Evolutionary conservation across 2,797 vertebrate species (phyloP).

Genomic region (Gephyroberyx darwinii): DNA sequence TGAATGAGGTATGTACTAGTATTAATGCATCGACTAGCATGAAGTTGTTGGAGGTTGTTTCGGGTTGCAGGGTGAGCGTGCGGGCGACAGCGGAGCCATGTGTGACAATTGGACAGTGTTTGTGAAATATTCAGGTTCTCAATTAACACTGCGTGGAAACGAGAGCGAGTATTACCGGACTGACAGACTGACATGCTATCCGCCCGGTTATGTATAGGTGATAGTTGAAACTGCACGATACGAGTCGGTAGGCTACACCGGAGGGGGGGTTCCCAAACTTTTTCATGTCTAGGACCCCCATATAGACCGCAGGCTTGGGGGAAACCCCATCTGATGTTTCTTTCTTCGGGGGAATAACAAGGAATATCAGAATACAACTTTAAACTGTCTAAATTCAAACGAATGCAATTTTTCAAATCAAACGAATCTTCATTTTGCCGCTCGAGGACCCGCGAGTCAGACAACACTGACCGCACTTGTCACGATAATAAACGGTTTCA

Average conservation of each 20-base stretch:
- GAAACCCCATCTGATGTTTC: not conserved
- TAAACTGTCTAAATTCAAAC: not conserved
- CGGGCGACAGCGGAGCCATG: constrained; percentile 1
- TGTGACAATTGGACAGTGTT: not conserved
- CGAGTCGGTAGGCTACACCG: constrained; percentile 5
- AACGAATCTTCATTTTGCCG: no score
- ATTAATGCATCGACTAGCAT: constrained; percentile 14
- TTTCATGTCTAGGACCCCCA: constrained; percentile 19
- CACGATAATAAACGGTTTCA: not conserved
- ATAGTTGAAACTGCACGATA: constrained; percentile 16
- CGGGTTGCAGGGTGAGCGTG: constrained; percentile 17
- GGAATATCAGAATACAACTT: no score
- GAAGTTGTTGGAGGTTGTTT: constrained; percentile 57
- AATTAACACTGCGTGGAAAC: not conserved
- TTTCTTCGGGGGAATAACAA: no score
- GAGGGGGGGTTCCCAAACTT: constrained; percentile 45
- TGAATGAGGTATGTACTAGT: constrained; percentile 76
- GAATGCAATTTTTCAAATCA: not conserved
- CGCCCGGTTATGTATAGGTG: not conserved
- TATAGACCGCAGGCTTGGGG: no score
- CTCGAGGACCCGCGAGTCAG: constrained; percentile 11
- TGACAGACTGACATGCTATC: not conserved
- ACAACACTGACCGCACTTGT: constrained; percentile 58
- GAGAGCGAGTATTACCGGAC: not conserved
- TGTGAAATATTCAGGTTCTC: not conserved